Evolutionary conservation across 1,140 invertebrate species (phyloP), one percentile per base, ranked within the genome.

Genomic region (Schmidtea mediterranea): DNA sequence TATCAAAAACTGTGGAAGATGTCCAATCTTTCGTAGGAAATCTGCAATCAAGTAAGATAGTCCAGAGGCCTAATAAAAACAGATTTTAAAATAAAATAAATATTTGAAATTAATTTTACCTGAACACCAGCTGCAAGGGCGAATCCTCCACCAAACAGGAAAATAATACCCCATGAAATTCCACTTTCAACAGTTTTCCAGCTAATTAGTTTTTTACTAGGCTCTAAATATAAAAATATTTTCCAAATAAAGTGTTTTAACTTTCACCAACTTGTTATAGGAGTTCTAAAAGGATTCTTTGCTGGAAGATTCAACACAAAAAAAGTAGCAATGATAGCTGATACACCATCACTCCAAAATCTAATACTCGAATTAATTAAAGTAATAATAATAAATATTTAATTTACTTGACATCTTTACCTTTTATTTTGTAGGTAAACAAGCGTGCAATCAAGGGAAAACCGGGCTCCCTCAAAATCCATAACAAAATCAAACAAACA

Each of bases 391-490:
- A n/a, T n/a, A n/a, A n/a, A n/a, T n/a, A 32, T 32, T 32, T 32
- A 6, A 10, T 10, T 32, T 32, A 32, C 26, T 32, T 32, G 3
- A 6, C 5, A 32, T 3, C 5, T 32, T 32, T 32, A 3, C 26
- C 26, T 32, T 32, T 21, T 6, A 21, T 49, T 51, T 55, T 57
- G 55, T 51, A 47, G 39, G 47, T 48, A 43, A 73, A 67, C 12
- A 65, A 52, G 23, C 52, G 52, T 1, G 58, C 59, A 73, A 80
- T 84, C n/a, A 81, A 81, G 1, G 65, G 62, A 54, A 81, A 74
- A 49, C 78, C 76, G 0, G 83, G 82, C 43, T 76, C 75, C 38
- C 82, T 72, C 60, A 84, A 80, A 60, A 89, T 77, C 77, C 83
- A 90, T 50, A 89, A 67, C 40, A 78, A 51, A 1, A 87, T 75